These are phyloP conservation scores for Orthosia incerta DNA, from an alignment of 2,888 invertebrate genomes.

Conservation along the genomic window DNA sequence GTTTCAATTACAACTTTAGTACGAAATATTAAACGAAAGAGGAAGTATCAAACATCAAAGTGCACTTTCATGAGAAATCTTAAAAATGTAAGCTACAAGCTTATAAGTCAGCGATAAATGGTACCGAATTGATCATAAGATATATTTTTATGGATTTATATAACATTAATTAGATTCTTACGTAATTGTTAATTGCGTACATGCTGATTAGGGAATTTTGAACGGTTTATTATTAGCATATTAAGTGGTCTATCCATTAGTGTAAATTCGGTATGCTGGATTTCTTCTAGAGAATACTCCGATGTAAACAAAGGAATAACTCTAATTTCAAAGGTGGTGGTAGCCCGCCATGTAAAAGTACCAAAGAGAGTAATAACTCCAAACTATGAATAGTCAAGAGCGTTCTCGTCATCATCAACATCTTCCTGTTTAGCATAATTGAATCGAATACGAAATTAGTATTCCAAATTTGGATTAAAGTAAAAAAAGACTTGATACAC, in stretches of 20 bases:
- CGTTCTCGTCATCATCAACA: background rate
- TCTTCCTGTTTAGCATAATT: too few species aligned
- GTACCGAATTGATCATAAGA: slow-evolving; percentile 20
- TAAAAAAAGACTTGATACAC: background rate
- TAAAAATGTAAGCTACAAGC: slow-evolving; percentile 17
- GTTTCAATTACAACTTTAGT: slow-evolving; percentile 37
- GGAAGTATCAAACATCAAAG: slow-evolving; percentile 54
- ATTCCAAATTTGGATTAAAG: background rate
- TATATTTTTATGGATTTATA: slow-evolving; percentile 29
- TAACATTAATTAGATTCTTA: slow-evolving; percentile 41
- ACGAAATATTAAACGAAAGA: slow-evolving; percentile 39
- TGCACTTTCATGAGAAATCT: slow-evolving; percentile 20
- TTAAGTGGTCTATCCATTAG: slow-evolving; percentile 37
- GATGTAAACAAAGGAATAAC: background rate
- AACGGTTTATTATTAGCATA: slow-evolving; percentile 38
- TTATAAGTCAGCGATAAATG: slow-evolving; percentile 17
- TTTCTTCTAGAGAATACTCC: slow-evolving; percentile 3
- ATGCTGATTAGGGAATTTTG: slow-evolving; percentile 36
- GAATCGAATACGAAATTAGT: background rate
- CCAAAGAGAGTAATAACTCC: background rate
- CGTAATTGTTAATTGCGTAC: slow-evolving; percentile 47
- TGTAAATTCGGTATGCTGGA: slow-evolving; percentile 12
- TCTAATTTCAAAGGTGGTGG: too few species aligned
- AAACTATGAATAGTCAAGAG: background rate
- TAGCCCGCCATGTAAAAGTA: too few species aligned